Conservation (phyloP, 2,888 invertebrate species). For the Microdon myrmicae region DNA sequence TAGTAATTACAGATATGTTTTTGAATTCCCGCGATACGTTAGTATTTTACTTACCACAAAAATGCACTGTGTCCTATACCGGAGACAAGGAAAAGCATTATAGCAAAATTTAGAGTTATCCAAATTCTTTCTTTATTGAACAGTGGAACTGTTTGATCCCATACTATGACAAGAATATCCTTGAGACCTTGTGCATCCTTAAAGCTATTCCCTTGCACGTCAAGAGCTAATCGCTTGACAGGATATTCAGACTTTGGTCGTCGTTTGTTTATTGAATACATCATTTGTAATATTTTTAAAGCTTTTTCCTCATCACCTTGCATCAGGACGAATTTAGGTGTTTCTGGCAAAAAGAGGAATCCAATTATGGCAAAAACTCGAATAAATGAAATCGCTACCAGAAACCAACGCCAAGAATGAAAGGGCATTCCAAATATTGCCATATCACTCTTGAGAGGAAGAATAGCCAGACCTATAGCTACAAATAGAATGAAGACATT, state of each 20-base stretch:
- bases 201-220: conserved; percentile 58
- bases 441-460: conserved; percentile 70
- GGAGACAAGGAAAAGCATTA: background rate
- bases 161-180: conserved; percentile 55
- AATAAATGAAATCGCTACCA: conserved; percentile 75
- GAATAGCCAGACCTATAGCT: conserved; percentile 76
- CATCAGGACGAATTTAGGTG: conserved; percentile 79
- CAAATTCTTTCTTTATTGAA: background rate
- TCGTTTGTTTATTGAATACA: conserved; percentile 71
- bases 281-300: conserved; percentile 70
- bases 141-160: conserved; percentile 2
- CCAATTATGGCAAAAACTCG: conserved; percentile 72
- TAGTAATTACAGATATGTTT: no score
- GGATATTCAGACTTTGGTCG: conserved; percentile 67
- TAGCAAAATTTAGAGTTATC: background rate
- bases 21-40: no score
- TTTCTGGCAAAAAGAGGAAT: conserved; percentile 76
- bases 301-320: conserved; percentile 72
- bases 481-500: no score
- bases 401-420: conserved; percentile 80
- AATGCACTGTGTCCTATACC: background rate
- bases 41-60: conserved; percentile 1
- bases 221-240: conserved; percentile 62
- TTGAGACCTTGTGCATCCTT: conserved; percentile 55
- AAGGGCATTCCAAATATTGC: conserved; percentile 70